Evolutionary conservation across 92 coral and sea anemone genomes (phyloP).

Genomic region (Umimayanthus kanabou): DNA sequence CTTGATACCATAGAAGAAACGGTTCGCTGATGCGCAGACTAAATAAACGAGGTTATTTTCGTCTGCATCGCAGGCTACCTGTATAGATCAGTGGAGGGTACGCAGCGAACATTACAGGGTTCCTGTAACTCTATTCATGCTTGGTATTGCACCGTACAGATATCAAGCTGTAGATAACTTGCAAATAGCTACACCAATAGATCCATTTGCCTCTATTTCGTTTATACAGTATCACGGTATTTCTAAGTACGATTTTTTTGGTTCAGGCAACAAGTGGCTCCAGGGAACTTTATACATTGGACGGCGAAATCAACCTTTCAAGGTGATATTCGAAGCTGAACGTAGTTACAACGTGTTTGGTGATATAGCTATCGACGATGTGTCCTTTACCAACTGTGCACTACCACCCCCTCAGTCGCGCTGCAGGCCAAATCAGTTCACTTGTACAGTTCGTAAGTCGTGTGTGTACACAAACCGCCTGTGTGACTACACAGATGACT

Average conservation of each 20-base stretch:
- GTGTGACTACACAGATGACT: slow-evolving; percentile 96
- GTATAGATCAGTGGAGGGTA: no score
- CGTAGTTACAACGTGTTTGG: slow-evolving; percentile 92
- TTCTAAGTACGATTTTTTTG: not conserved
- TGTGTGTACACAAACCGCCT: slow-evolving; percentile 70
- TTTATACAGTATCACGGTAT: not conserved
- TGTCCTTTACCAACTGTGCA: slow-evolving; percentile 75
- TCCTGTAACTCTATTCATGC: no score
- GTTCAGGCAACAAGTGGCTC: slow-evolving; percentile 84
- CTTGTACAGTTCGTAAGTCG: slow-evolving; percentile 72
- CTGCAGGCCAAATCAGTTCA: slow-evolving; percentile 68
- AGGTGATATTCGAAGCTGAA: slow-evolving; percentile 85
- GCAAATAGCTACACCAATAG: no score
- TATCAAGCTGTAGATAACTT: no score
- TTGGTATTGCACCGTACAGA: no score
- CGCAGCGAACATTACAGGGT: no score
- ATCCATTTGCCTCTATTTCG: not conserved
- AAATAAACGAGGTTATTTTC: no score
- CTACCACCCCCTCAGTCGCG: slow-evolving; percentile 69
- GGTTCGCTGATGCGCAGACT: no score
- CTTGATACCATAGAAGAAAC: no score
- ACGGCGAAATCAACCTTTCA: slow-evolving; percentile 79
- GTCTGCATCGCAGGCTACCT: no score
- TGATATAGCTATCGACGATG: slow-evolving; percentile 92
- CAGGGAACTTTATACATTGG: slow-evolving; percentile 77